Base-by-base conservation (phyloP, 2,797 vertebrate genomes). In the Chaetophractus vellerosus region DNA sequence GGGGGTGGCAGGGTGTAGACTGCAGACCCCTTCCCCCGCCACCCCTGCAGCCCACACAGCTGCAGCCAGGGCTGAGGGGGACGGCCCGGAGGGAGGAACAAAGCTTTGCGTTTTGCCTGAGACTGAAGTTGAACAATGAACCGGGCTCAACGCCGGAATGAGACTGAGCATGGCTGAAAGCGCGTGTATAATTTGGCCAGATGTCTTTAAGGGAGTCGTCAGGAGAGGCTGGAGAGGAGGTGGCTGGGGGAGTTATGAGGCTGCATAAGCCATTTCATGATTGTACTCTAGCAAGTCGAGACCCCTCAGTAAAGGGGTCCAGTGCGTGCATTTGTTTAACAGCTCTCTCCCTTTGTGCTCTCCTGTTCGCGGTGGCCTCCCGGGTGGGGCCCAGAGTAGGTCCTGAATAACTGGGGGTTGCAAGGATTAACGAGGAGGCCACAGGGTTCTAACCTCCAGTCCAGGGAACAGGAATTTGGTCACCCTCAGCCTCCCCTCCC, bases 321-420 rank as follows among this genome's bases (percentile, higher is more conserved):
- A 26, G 9, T 4, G 31, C 28, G 38, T 57, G 36, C 57, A 59
- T 87, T 48, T 68, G 75, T 59, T 59, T 83, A 31, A 24, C 64
- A 31, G 31, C 57, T 28, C 3, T 23, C 75, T 45, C 41, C n/a
- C 28, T 81, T 0, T 10, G 14, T 1, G 31, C 79, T 41, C 24
- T 3, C 0, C 5, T 12, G 0, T 23, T 15, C 55, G 59, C 0
- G 0, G 24, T 11, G 41, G 38, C 26, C 4, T 11, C 9, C 10
- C 31, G 3, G 1, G 6, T 12, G 3, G 0, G n/a, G 48, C 33
- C 18, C 19, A 1, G 4, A 8, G 10, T n/a, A 10, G 38, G n/a
- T 15, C 90, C 68, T n/a, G 87, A 8, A 18, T 9, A n/a, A 66
- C 28, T 52, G 23, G 38, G 50, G 61, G 38, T 8, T 19, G 41